These are phyloP conservation scores for Pachyramphus minor DNA, from an alignment of 2,113 vertebrate species.

Conservation along the genomic window DNA sequence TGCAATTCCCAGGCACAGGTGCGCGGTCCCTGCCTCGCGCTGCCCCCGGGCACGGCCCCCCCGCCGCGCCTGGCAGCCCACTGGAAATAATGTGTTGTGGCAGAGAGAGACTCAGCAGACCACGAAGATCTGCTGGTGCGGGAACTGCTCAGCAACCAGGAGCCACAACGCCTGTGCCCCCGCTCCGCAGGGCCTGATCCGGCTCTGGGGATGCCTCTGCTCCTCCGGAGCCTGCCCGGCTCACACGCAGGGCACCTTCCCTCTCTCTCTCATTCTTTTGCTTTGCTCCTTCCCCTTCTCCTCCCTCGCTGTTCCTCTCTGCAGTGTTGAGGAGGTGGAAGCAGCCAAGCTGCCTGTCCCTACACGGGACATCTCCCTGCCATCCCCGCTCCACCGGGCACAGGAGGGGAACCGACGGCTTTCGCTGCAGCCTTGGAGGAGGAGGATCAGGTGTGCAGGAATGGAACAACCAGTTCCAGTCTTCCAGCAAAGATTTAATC, in stretches of 20 bases:
- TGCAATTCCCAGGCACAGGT: slow-evolving; percentile 83
- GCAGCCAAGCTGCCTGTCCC: background rate
- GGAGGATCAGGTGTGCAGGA: slow-evolving; percentile 32
- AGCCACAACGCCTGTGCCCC: slow-evolving; percentile 45
- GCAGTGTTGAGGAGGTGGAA: background rate
- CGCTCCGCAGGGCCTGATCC: background rate
- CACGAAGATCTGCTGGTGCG: slow-evolving; percentile 71
- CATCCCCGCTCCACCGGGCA: background rate
- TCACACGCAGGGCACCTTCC: background rate
- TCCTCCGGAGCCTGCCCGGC: background rate
- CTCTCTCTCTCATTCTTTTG: background rate
- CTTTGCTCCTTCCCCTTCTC: background rate
- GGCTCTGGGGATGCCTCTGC: background rate
- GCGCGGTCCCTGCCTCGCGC: slow-evolving; percentile 58
- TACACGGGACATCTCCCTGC: accelerated
- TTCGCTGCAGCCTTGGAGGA: background rate
- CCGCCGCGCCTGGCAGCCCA: slow-evolving; percentile 71
- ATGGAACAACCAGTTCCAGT: slow-evolving; percentile 63
- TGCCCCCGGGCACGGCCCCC: slow-evolving; percentile 67
- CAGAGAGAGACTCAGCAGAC: slow-evolving; percentile 78
- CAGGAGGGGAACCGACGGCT: background rate
- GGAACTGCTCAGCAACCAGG: slow-evolving; percentile 57
- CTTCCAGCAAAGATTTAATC: slow-evolving; percentile 62
- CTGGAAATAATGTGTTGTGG: slow-evolving; percentile 86
- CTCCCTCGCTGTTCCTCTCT: background rate